Percentiles rank a stretch among this genome's conserved stretches.
Conservation (phyloP, 1,140 invertebrate species). For the Drosophila nebulosa region DNA sequence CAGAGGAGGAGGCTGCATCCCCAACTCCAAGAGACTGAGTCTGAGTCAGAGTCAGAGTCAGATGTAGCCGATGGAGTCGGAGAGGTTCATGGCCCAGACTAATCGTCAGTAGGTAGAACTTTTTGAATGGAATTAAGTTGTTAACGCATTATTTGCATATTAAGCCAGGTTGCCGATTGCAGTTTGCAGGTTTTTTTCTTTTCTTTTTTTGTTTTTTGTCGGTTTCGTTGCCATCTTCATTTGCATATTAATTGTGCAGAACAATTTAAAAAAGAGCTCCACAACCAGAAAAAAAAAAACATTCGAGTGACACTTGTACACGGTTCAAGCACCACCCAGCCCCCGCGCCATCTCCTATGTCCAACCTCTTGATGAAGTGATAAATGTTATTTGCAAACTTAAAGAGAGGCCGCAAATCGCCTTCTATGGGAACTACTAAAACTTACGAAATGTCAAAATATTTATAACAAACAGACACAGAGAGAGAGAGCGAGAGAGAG, state of each 20-base stretch:
- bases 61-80: background rate
- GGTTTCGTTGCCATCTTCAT: constrained; percentile 53
- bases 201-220: no score
- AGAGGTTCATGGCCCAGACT: constrained; percentile 67
- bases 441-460: constrained; percentile 37
- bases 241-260: constrained; percentile 80
- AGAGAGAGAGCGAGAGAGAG: background rate
- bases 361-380: constrained; percentile 74
- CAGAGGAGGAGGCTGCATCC: background rate
- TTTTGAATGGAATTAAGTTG: constrained; percentile 71
- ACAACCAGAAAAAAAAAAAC: constrained; percentile 12
- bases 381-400: constrained; percentile 58
- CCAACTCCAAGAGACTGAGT: background rate
- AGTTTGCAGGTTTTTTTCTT: constrained; percentile 57
- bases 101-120: constrained; percentile 52
- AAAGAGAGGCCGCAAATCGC: constrained; percentile 34
- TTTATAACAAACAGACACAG: constrained; percentile 14
- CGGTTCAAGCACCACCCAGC: background rate
- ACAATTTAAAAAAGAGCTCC: constrained; percentile 40
- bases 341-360: background rate
- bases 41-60: constrained; percentile 10
- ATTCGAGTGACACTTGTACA: constrained; percentile 49
- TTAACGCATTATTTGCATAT: constrained; percentile 81
- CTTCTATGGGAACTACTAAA: constrained; percentile 1
- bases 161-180: constrained; percentile 42